These are phyloP conservation scores for Macroteleia sp. DNA, from an alignment of 2,888 invertebrate genomes.

Conservation along the genomic window DNA sequence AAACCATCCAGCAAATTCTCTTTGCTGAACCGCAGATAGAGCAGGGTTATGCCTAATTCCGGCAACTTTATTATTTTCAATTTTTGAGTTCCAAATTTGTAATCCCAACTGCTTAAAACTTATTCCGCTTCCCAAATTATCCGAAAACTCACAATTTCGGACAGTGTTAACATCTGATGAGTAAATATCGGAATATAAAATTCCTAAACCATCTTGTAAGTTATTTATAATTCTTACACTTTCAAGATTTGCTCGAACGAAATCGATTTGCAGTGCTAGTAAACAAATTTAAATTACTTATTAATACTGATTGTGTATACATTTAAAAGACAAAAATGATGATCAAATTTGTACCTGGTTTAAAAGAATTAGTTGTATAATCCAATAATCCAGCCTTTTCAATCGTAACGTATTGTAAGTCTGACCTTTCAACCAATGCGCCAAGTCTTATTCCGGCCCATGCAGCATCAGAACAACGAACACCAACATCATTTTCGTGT, in stretches of 20 bases:
- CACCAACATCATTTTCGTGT: slow-evolving; percentile 94
- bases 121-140: slow-evolving; percentile 94
- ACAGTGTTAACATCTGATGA: slow-evolving; percentile 93
- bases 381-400: slow-evolving; percentile 97
- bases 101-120: slow-evolving; percentile 95
- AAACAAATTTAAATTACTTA: slow-evolving; percentile 16
- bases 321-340: neutral
- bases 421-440: slow-evolving; percentile 93
- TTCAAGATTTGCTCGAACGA: slow-evolving; percentile 92
- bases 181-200: slow-evolving; percentile 97
- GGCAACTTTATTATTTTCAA: slow-evolving; percentile 93
- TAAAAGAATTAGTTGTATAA: slow-evolving; percentile 93
- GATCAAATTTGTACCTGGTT: slow-evolving; percentile 86
- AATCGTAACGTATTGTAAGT: slow-evolving; percentile 93
- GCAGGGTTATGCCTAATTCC: slow-evolving; percentile 97
- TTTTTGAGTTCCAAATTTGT: slow-evolving; percentile 89
- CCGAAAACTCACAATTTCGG: slow-evolving; percentile 92
- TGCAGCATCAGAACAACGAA: slow-evolving; percentile 94
- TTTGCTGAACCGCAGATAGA: slow-evolving; percentile 91
- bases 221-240: slow-evolving; percentile 93
- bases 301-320: neutral
- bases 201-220: slow-evolving; percentile 95
- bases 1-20: slow-evolving; percentile 97
- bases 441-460: slow-evolving; percentile 98
- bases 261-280: slow-evolving; percentile 93